Evolutionary conservation across 2,888 invertebrate genomes (phyloP).

Genomic region (Meliscaeva auricollis): DNA sequence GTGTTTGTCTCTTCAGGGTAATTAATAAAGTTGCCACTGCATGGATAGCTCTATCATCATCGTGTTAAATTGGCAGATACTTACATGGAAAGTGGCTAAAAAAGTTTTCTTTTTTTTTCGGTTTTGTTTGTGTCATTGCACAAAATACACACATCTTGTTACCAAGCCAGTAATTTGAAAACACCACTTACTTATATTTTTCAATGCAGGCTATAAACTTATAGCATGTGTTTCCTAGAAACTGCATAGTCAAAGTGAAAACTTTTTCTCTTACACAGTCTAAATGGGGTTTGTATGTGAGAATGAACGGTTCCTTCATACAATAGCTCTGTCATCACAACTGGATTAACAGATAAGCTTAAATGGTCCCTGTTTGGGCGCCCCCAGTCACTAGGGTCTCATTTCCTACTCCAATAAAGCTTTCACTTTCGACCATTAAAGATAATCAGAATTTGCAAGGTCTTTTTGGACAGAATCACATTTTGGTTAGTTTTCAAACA

Average conservation of each 20-base stretch:
- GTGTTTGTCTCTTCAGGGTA: slow-evolving; percentile 30
- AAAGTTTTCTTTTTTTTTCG: background rate
- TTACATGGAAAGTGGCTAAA: slow-evolving; percentile 3
- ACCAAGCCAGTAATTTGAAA: slow-evolving; percentile 5
- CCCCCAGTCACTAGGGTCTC: background rate
- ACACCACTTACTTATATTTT: background rate
- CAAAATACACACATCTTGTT: slow-evolving; percentile 21
- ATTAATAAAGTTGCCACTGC: slow-evolving; percentile 62
- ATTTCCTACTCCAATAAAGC: too few species aligned
- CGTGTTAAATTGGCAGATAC: slow-evolving; percentile 58
- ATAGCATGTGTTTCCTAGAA: slow-evolving; percentile 16
- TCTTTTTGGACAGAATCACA: background rate
- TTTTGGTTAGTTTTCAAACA: background rate
- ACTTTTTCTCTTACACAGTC: background rate
- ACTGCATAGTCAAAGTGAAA: background rate
- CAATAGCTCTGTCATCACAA: background rate
- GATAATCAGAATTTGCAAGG: background rate
- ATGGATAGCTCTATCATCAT: slow-evolving; percentile 57
- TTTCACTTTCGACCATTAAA: too few species aligned
- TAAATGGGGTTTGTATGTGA: background rate
- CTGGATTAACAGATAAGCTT: slow-evolving; percentile 1
- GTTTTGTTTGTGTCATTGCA: slow-evolving; percentile 24
- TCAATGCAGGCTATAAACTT: background rate
- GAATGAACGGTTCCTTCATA: too few species aligned
- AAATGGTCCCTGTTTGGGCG: background rate